Evolutionary conservation across 2,113 vertebrate genomes (phyloP), one percentile per base, ranked within the genome.

Genomic region (Syngnathus floridae): DNA sequence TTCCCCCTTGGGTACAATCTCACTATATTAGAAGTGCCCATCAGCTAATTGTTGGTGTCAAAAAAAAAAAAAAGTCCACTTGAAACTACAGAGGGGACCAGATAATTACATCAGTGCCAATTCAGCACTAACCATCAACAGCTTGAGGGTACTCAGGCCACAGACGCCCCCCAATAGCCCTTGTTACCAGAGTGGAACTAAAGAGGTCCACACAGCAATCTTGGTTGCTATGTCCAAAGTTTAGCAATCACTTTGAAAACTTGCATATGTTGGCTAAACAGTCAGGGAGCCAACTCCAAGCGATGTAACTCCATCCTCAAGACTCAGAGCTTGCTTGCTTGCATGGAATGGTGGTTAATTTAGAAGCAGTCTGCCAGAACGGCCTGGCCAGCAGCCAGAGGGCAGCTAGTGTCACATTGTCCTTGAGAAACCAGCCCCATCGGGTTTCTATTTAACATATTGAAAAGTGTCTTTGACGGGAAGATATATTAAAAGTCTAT

Each of bases 81-180:
- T 72, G 76, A 83, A 86, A 90, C 86, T 90, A 88, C 87, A 80
- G 65, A 87, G 89, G 86, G 87, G 66, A 70, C 69, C 73, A 87
- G 88, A 91, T 89, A 90, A 91, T 91, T 90, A 90, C 86, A 87
- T 84, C 82, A 89, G 87, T 88, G 82, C 80, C 84, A 82, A 87
- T 88, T 87, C 74, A 86, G 81, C 79, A 85, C 84, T 87, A 88
- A 88, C 82, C 67, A 75, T 83, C 70, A 82, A 79, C 85, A 87
- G 85, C 89, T 91, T 70, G 88, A 89, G 89, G 87, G 83, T 79
- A 75, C 79, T 84, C 71, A 62, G 74, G 67, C 81, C 78, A 74
- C 81, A 86, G 86, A 89, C 56, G 80, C 76, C 85, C 80, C 79
- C 72, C 59, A 70, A 85, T 70, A 75, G 72, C 76, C 65, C 75